Base-by-base conservation (phyloP, 2,888 invertebrate genomes). In the Dolomedes plantarius region DNA sequence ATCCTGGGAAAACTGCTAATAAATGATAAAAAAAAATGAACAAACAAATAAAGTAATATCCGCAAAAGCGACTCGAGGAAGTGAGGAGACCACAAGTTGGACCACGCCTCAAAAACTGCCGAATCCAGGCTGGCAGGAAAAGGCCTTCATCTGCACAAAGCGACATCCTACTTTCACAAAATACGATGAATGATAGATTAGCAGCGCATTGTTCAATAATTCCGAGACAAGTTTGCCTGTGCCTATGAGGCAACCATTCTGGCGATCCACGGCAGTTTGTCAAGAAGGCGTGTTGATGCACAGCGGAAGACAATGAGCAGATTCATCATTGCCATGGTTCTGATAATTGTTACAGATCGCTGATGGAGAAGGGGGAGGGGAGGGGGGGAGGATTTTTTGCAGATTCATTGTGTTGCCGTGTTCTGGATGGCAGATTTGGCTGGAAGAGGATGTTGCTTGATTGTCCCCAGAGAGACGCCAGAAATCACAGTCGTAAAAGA, bases 261-360 rank as follows among this genome's bases (percentile, higher is more conserved):
- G 64, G 27, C 36, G 41, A 75, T 39, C 39, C 64, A 19, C 28
- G 29, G 27, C 39, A 76, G 76, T 82, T 46, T 82, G 82, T 82
- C 82, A 77, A 67, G 73, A 68, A 81, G 77, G 83, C 83, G 81
- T 81, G 81, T 71, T 82, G 82, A 56, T 62, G 71, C 41, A 29
- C 76, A 32, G 9, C 69, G n/a, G 29, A 62, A 83, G 65, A 83
- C 83, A 83, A 83, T 83, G 83, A 68, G 56, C 77, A 77, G 83
- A 83, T 83, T 83, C 83, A 83, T 83, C 83, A 83, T 65, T 83
- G 83, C 83, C 83, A 77, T 32, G 76, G 36, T 74, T 74, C 65
- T 46, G 67, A 71, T 83, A 83, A 83, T 83, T 83, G 83, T 83
- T 83, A 77, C 83, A 83, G 83, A 83, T 83, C 76, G 62, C 69